Conservation (phyloP, 1,140 invertebrate genomes). For the Trinorchestia longiramus region DNA sequence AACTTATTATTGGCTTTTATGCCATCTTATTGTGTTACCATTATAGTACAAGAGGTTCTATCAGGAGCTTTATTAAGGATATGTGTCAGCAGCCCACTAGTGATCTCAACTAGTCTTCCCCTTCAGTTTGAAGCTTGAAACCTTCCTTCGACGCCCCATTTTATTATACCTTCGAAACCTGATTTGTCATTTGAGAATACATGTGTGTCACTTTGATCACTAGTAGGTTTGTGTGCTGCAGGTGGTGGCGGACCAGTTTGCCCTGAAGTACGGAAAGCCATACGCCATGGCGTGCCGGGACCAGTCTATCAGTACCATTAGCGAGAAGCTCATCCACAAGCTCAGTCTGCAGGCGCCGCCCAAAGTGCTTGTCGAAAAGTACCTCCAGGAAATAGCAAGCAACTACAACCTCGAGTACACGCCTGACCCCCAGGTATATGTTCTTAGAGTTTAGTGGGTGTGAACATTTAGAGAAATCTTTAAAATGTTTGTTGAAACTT, state of each 20-base stretch:
- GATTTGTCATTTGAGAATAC: too few species aligned
- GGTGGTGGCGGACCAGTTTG: conserved; percentile 84
- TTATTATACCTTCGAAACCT: too few species aligned
- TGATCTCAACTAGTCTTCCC: too few species aligned
- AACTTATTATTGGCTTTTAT: too few species aligned
- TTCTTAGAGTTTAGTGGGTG: not conserved
- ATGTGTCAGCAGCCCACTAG: too few species aligned
- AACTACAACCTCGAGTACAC: conserved; percentile 93
- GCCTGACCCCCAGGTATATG: conserved; percentile 84
- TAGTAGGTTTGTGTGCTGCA: not conserved
- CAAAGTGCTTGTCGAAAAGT: conserved; percentile 95
- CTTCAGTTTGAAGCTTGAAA: too few species aligned
- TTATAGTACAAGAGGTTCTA: too few species aligned
- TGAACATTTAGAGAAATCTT: not conserved
- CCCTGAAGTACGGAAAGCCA: conserved; percentile 93
- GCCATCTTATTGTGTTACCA: too few species aligned
- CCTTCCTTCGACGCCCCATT: too few species aligned
- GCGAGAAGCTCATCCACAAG: conserved; percentile 96
- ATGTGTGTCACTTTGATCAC: too few species aligned
- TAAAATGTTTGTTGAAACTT: not conserved
- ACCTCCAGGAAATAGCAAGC: conserved; percentile 95
- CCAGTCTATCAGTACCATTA: conserved; percentile 84
- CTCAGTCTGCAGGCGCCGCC: conserved; percentile 95
- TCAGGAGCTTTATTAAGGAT: too few species aligned
- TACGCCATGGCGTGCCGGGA: conserved; percentile 86